Base-by-base conservation (phyloP, 2,797 vertebrate species). In the Melanotaenia pygmaea region DNA sequence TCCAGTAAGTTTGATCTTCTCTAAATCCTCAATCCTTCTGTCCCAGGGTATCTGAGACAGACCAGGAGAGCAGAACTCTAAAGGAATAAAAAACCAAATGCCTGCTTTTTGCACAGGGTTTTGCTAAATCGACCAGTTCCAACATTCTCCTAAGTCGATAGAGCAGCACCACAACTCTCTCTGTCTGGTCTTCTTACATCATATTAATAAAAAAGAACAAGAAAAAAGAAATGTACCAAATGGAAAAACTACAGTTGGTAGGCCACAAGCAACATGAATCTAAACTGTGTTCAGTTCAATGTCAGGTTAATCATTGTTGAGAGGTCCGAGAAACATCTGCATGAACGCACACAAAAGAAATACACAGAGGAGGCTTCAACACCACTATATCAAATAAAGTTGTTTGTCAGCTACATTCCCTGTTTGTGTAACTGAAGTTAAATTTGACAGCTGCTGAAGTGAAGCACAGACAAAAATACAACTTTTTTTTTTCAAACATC, bases 1-100 rank as follows among this genome's bases (percentile, higher is more conserved):
- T 71, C 77, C 73, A 74, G 78, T 72, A 77, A 83, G 80, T 85
- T 35, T 77, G 82, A 82, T 86, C 83, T 80, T 76, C 12, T 24
- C 64, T 80, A 81, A 83, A 85, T 80, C 86, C 76, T 82, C 77
- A 63, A 70, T 79, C 65, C 53, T 58, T 82, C 76, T 67, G 64
- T 77, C 71, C 30, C 64, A 34, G 45, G 57, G n/a, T 64, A 69
- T 64, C 63, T 3, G 51, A 77, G 72, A 79, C 78, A 69, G 56
- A 79, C 60, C 63, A 72, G 64, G 66, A 86, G 71, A 71, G 62
- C 47, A 70, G 58, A 76, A 61, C 68, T 77, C 73, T 35, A 35
- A 67, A 69, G 64, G 79, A 87, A 85, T 77, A 81, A 59, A 71
- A 78, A 43, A 71, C 61, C 56, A 61, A 71, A 78, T 22, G 22